Percentiles rank a stretch among this genome's conserved stretches.
Conservation (phyloP, 2,113 vertebrate species). For the Notarius lentiginosus region DNA sequence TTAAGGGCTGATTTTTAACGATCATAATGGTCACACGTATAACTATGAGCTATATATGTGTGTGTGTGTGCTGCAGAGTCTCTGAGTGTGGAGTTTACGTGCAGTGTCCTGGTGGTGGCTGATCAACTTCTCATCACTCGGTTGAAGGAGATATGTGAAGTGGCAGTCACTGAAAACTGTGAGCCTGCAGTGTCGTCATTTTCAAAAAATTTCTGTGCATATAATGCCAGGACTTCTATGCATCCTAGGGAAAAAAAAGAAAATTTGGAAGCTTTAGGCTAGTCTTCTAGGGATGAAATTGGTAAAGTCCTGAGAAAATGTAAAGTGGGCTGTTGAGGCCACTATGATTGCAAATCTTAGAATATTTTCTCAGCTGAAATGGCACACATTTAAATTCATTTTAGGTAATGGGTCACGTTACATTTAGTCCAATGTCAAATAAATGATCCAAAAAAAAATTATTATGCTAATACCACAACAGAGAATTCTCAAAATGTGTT, state of each 20-base stretch:
- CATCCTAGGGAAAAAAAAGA: not conserved
- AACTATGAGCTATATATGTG: not conserved
- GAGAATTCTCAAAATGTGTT: not conserved
- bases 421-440: not conserved
- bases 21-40: not conserved
- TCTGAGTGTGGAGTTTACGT: constrained; percentile 89
- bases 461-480: not conserved
- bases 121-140: constrained; percentile 92
- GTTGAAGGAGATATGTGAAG: constrained; percentile 95
- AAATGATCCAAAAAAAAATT: not conserved
- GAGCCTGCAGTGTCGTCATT: constrained; percentile 56
- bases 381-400: not conserved
- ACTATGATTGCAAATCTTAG: not conserved
- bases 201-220: not conserved
- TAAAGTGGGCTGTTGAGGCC: not conserved
- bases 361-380: not conserved
- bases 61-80: constrained; percentile 72
- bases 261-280: not conserved
- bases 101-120: constrained; percentile 90
- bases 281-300: not conserved
- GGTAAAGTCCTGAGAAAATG: not conserved
- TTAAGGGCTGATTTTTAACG: not conserved
- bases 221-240: not conserved
- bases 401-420: not conserved
- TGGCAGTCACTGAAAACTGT: constrained; percentile 91